phyloP scores from a whole-genome alignment of 2,888 invertebrate genomes.

The Hymenopus coronatus region DNA sequence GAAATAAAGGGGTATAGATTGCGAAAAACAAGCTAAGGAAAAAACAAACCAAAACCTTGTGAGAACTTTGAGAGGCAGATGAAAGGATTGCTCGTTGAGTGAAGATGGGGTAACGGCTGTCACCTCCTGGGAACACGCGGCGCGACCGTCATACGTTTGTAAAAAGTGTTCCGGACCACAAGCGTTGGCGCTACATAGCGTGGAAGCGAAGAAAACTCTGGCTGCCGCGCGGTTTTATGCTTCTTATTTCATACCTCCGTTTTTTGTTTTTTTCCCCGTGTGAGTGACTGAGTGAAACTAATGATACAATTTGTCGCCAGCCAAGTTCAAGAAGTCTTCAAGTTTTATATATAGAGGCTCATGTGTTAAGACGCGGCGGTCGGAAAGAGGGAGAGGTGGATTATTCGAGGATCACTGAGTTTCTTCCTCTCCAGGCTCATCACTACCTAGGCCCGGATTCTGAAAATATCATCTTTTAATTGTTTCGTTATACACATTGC shows the following conservation, averaged over 20 bases:
- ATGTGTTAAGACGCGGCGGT: not conserved
- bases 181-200: not conserved
- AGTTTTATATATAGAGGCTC: conserved; percentile 20
- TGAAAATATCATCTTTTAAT: no score
- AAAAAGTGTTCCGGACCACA: not conserved
- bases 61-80: no score
- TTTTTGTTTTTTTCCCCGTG: not conserved
- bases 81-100: not conserved
- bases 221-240: not conserved
- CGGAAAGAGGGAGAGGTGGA: not conserved
- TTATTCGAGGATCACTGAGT: not conserved
- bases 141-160: not conserved
- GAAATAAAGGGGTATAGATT: no score
- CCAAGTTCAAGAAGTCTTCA: conserved; percentile 20
- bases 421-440: not conserved
- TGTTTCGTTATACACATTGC: no score
- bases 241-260: not conserved
- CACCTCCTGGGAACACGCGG: not conserved
- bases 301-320: conserved; percentile 33
- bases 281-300: conserved; percentile 23
- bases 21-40: no score
- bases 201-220: not conserved
- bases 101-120: not conserved
- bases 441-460: not conserved
- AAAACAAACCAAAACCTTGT: no score